Conservation (phyloP, 2,113 vertebrate genomes). For the Corydoras maculifer region DNA sequence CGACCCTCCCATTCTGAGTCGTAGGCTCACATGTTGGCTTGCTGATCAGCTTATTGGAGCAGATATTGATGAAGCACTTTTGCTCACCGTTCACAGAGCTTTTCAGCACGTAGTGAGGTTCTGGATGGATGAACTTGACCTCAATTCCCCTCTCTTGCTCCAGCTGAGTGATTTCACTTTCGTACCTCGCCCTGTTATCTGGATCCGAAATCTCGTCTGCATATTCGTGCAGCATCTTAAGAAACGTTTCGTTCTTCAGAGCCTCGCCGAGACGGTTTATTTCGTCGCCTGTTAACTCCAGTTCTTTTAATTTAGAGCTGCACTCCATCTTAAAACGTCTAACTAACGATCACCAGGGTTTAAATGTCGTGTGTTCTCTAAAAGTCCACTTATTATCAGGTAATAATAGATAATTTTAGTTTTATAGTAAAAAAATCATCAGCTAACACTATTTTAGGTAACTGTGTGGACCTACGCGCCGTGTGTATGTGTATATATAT, state of each 20-base stretch:
- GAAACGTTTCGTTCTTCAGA: conserved; percentile 77
- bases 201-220: conserved; percentile 75
- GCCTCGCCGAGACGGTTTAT: conserved; percentile 64
- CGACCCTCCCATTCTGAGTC: conserved; percentile 48
- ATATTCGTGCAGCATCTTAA: conserved; percentile 71
- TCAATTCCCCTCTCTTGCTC: conserved; percentile 78
- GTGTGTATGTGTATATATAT: no score
- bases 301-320: conserved; percentile 58
- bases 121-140: conserved; percentile 78
- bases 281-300: conserved; percentile 78
- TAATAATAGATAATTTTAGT: no score
- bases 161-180: conserved; percentile 75
- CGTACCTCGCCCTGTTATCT: conserved; percentile 71
- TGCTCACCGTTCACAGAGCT: conserved; percentile 69
- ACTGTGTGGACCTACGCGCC: no score
- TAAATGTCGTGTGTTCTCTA: background rate
- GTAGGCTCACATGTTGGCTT: conserved; percentile 53
- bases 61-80: conserved; percentile 84
- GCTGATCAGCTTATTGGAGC: conserved; percentile 65
- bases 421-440: no score
- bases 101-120: conserved; percentile 70
- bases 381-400: no score
- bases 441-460: no score
- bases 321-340: conserved; percentile 43
- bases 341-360: background rate